These are phyloP conservation scores for Brassicogethes aeneus DNA, from an alignment of 2,888 invertebrate genomes.

Conservation along the genomic window DNA sequence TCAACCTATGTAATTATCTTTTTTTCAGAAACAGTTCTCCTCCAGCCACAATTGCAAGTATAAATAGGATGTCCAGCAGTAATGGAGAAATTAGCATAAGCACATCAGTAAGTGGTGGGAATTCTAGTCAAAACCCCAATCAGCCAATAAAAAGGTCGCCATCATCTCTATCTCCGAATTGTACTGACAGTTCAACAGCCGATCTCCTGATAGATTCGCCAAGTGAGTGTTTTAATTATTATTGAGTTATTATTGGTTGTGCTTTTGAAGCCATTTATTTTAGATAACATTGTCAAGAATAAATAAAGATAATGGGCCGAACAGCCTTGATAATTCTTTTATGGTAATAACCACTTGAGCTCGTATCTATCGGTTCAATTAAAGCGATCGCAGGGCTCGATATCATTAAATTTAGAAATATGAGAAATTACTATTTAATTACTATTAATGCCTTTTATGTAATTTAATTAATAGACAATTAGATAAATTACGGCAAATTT, in stretches of 20 bases:
- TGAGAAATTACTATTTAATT: constrained; percentile 27
- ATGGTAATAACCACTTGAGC: too few relatives aligned
- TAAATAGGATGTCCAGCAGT: constrained; percentile 25
- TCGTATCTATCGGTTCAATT: too few relatives aligned
- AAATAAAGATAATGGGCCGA: too few relatives aligned
- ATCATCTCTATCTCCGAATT: constrained; percentile 51
- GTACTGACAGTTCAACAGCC: constrained; percentile 53
- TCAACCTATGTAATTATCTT: too few relatives aligned
- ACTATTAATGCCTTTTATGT: constrained; percentile 30
- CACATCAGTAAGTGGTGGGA: constrained; percentile 60
- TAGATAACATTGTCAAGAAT: too few relatives aligned
- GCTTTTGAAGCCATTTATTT: constrained; percentile 35
- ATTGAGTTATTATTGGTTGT: constrained; percentile 30
- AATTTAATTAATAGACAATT: constrained; percentile 37
- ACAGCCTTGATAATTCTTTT: too few relatives aligned
- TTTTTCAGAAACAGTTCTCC: constrained; percentile 31
- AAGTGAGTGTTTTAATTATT: constrained; percentile 53
- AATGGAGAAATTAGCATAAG: constrained; percentile 80
- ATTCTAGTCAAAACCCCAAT: constrained; percentile 39
- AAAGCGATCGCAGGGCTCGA: too few relatives aligned
- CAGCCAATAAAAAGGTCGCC: constrained; percentile 56
- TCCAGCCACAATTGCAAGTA: constrained; percentile 31
- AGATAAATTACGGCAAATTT: constrained; percentile 29
- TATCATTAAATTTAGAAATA: too few relatives aligned
- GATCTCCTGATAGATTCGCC: constrained; percentile 77